A percentile compares a stretch with the other conserved stretches of the same genome.
phyloP scores from a whole-genome alignment of 2,797 vertebrate genomes.

The Falco peregrinus region DNA sequence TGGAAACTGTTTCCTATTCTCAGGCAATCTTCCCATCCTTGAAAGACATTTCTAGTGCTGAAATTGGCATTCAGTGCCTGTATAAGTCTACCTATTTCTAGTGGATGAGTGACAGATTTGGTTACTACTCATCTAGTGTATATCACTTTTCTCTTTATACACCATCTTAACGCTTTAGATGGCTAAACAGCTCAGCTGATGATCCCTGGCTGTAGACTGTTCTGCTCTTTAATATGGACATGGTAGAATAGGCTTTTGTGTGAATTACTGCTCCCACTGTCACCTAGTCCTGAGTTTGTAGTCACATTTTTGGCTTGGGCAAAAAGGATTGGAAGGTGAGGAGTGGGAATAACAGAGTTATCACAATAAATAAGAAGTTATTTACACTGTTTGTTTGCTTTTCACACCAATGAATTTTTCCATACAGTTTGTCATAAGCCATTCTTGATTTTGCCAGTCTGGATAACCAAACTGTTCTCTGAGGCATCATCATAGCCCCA shows the following conservation, averaged over 20 bases:
- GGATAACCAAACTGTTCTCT: not conserved
- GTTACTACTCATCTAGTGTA: not conserved
- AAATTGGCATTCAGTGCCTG: conserved; percentile 3
- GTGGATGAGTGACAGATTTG: not conserved
- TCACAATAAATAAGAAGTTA: not conserved
- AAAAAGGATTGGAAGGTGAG: not conserved
- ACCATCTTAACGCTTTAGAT: not conserved
- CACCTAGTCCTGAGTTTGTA: not conserved
- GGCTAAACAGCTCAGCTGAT: not conserved
- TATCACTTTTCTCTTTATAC: not conserved
- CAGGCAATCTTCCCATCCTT: not conserved
- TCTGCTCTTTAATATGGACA: not conserved
- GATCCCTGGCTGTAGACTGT: not conserved
- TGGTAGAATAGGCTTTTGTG: not conserved
- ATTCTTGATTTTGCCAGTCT: not conserved
- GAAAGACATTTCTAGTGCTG: conserved; percentile 9
- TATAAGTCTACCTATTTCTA: conserved; percentile 3
- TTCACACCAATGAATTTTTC: not conserved
- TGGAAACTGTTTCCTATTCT: conserved; percentile 13
- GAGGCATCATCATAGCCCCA: not conserved
- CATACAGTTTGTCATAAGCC: not conserved
- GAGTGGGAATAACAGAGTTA: not conserved
- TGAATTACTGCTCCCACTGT: not conserved
- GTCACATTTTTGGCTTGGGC: not conserved
- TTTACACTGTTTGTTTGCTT: not conserved